These are phyloP conservation scores for Synchiropus splendidus DNA, from an alignment of 2,113 vertebrate genomes.

Conservation along the genomic window DNA sequence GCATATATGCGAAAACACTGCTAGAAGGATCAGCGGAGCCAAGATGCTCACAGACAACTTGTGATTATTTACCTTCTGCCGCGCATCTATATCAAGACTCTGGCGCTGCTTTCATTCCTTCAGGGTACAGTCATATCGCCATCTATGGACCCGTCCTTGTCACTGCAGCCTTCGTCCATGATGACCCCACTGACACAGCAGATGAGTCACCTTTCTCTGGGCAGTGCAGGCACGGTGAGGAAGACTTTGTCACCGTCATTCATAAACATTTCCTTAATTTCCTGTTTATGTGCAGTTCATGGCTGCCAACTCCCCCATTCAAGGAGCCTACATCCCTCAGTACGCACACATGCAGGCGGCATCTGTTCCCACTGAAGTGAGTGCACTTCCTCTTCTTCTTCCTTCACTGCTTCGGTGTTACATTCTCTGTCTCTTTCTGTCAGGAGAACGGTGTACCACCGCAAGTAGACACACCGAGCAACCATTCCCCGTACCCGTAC, in stretches of 20 bases:
- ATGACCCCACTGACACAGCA: constrained; percentile 91
- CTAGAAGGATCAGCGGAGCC: too few relatives aligned
- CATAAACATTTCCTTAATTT: constrained; percentile 3
- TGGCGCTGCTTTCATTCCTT: constrained; percentile 3
- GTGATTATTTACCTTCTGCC: too few relatives aligned
- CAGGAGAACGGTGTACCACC: constrained; percentile 90
- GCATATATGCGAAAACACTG: too few relatives aligned
- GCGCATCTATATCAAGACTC: too few relatives aligned
- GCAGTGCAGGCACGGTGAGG: constrained; percentile 84
- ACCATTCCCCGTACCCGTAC: constrained; percentile 92
- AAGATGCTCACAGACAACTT: too few relatives aligned
- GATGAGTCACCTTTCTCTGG: constrained; percentile 93
- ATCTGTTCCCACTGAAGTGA: constrained; percentile 82
- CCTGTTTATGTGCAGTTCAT: constrained; percentile 75
- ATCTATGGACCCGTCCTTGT: constrained; percentile 95
- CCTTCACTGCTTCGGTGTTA: neutral
- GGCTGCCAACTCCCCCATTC: constrained; percentile 87
- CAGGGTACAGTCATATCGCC: constrained; percentile 95
- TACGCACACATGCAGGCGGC: constrained; percentile 87
- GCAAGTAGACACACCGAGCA: constrained; percentile 85
- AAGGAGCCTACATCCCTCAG: constrained; percentile 89
- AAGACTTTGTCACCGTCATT: neutral
- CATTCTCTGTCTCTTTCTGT: constrained; percentile 23
- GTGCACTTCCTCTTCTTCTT: constrained; percentile 5
- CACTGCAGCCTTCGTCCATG: constrained; percentile 92